Evolutionary conservation across 2,888 invertebrate genomes (phyloP).

Genomic region (Agriotes lineatus): DNA sequence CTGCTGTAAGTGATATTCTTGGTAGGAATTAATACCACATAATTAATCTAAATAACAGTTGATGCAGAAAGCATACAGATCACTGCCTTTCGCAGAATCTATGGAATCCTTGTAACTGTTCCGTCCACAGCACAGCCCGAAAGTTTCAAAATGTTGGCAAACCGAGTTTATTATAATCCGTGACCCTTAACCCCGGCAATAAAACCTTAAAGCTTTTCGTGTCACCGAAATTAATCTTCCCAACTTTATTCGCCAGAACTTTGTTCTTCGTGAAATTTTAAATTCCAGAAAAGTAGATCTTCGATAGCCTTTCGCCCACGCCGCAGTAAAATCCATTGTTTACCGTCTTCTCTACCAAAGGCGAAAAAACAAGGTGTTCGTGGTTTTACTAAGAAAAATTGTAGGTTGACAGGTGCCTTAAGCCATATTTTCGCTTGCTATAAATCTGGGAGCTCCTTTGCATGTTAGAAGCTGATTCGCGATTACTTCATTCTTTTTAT

Average conservation of each 20-base stretch:
- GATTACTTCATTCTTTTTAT: no score
- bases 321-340: conserved; percentile 2
- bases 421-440: no score
- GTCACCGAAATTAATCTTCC: neutral
- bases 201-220: neutral
- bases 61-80: conserved; percentile 22
- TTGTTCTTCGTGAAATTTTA: neutral
- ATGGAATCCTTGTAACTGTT: no score
- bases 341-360: neutral
- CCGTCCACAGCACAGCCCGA: no score
- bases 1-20: conserved; percentile 50
- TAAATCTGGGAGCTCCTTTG: no score
- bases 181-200: conserved; percentile 1
- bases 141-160: no score
- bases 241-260: neutral
- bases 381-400: conserved; percentile 5
- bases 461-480: no score
- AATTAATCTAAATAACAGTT: conserved; percentile 36
- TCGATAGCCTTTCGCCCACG: conserved; percentile 10
- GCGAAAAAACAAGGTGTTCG: conserved; percentile 6
- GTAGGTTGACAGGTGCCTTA: neutral
- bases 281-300: neutral
- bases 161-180: no score
- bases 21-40: conserved; percentile 34
- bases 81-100: no score